Evolutionary conservation across 2,888 invertebrate genomes (phyloP).

Genomic region (Machimus rusticus): DNA sequence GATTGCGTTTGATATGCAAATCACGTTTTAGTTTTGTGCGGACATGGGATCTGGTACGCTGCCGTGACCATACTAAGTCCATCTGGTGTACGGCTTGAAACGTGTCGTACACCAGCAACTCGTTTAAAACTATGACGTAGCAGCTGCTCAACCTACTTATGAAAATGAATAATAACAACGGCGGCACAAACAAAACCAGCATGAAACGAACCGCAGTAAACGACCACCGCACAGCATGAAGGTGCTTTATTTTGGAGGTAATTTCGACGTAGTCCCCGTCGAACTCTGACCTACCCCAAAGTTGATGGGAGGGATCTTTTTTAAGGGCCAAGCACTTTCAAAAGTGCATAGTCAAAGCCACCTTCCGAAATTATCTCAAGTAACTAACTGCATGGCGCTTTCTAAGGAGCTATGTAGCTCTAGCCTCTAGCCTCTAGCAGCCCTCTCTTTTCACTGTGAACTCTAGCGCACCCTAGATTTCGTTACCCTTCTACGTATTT

Average conservation of each 20-base stretch:
- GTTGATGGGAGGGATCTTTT: neutral
- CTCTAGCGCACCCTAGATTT: neutral
- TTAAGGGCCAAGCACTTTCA: neutral
- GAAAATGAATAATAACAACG: neutral
- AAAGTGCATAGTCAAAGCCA: neutral
- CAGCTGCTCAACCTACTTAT: slow-evolving; percentile 7
- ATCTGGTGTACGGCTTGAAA: neutral
- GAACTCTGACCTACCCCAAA: neutral
- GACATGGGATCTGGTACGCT: slow-evolving; percentile 7
- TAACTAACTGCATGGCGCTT: neutral
- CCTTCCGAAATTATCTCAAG: neutral
- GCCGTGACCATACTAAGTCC: neutral
- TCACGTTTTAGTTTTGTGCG: slow-evolving; percentile 14
- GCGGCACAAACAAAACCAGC: neutral
- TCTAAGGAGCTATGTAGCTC: neutral
- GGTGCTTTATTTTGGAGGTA: neutral
- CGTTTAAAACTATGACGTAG: slow-evolving; percentile 7
- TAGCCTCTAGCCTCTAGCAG: neutral
- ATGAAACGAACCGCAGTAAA: neutral
- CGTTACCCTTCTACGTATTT: neutral
- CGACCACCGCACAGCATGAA: neutral
- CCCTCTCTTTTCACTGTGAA: neutral
- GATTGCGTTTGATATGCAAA: slow-evolving; percentile 6
- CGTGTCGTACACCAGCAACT: slow-evolving; percentile 14
- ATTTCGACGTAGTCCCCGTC: neutral